Base-by-base conservation (phyloP, 2,113 vertebrate species). In the Myotis yumanensis region DNA sequence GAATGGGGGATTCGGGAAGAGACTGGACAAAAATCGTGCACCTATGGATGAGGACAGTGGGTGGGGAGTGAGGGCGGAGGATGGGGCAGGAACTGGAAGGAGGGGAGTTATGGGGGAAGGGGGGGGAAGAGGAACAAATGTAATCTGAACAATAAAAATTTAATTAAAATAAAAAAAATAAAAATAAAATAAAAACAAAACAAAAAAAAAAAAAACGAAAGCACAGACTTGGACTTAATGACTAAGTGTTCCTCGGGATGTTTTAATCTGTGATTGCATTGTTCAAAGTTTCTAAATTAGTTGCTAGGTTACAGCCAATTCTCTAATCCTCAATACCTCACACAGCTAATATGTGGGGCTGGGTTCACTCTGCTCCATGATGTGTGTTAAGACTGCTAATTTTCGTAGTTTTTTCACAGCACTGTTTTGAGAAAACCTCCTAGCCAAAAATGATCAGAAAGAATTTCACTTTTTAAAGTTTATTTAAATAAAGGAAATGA, bases 231-330 rank as follows among this genome's bases (percentile, higher is more conserved):
- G 54, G 77, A 81, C 32, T 91, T 82, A 86, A 93, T 89, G 92
- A 97, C 83, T 91, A 79, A 93, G 95, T 54, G 72, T 85, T 96
- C 77, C 32, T 82, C 9, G 84, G 94, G 95, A 43, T 93, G 95
- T 97, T 97, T 97, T 75, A 89, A 97, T 89, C 96, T 93, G 80
- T 92, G 90, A 90, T 96, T 90, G 54, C 40, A 54, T 52, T 86
- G 77, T 81, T 96, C 79, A 35, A 35, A 7, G 46, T 96, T 95
- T 95, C 76, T 92, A 92, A 98, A 97, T 97, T 95, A 97, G 97
- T 98, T 98, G 97, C 97, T 98, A 98, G 97, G 97, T 94, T 98
- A 97, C 91, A 85, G 71, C 18, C 96, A 92, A 90, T 93, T 95
- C 87, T 83, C 84, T 92, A 81, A 81, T 85, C 86, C 77, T 96